A percentile compares a stretch with the other conserved stretches of the same genome.
phyloP scores from a whole-genome alignment of 2,888 invertebrate genomes.

The Neoaliturus tenellus region DNA sequence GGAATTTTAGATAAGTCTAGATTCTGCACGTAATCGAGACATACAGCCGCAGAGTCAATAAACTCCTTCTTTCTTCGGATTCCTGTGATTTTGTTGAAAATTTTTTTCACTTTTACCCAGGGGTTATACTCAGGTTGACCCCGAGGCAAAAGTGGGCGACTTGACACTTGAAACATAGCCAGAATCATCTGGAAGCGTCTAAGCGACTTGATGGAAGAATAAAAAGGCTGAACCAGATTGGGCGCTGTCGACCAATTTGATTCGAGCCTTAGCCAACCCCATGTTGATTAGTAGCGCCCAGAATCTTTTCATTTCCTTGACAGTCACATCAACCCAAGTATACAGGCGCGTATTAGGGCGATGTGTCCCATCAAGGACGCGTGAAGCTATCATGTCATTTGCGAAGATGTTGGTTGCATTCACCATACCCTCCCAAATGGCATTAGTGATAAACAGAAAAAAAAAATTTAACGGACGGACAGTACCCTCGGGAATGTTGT shows the following conservation, averaged over 20 bases:
- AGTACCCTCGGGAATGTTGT: neutral
- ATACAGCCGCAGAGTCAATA: no score
- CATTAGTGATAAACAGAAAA: neutral
- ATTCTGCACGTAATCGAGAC: no score
- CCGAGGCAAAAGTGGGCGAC: neutral
- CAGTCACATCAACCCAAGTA: slow-evolving; percentile 25
- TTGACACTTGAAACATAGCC: slow-evolving; percentile 41
- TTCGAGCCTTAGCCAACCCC: slow-evolving; percentile 13
- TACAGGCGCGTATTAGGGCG: neutral
- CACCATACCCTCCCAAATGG: slow-evolving; percentile 9
- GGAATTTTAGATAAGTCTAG: no score
- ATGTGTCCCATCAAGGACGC: neutral
- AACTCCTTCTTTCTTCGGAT: no score
- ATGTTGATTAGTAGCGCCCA: slow-evolving; percentile 13
- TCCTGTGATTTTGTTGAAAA: no score
- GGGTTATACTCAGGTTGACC: slow-evolving; percentile 36
- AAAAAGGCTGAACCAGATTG: neutral
- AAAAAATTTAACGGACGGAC: neutral
- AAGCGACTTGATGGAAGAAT: neutral
- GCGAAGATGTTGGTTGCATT: neutral
- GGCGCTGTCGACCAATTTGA: neutral
- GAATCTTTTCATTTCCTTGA: slow-evolving; percentile 36
- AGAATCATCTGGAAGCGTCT: slow-evolving; percentile 28
- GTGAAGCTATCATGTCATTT: neutral
- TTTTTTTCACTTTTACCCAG: neutral